Evolutionary conservation across 2,888 invertebrate genomes (phyloP).

Genomic region (Papilio protenor): DNA sequence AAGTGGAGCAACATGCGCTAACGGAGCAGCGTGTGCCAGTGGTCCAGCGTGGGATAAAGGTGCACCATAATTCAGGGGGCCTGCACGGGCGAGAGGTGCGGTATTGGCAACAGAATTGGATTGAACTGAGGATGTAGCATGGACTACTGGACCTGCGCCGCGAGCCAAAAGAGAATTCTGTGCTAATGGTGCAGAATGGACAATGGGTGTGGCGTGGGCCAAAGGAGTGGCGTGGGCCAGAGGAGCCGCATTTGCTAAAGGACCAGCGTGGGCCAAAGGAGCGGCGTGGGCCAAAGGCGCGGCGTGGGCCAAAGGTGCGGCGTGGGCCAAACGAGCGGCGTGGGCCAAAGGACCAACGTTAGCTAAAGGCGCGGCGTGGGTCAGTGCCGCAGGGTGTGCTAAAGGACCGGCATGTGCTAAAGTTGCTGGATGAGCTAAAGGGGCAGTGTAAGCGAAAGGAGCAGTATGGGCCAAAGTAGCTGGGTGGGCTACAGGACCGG

Average conservation of each 20-base stretch:
- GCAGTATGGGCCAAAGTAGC: slow-evolving; percentile 49
- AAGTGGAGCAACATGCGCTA: slow-evolving; percentile 51
- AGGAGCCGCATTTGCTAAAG: slow-evolving; percentile 52
- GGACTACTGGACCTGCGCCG: slow-evolving; percentile 53
- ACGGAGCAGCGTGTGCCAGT: slow-evolving; percentile 51
- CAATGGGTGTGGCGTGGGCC: slow-evolving; percentile 54
- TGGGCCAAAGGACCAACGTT: slow-evolving; percentile 42
- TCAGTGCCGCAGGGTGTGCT: slow-evolving; percentile 55
- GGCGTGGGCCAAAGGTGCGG: slow-evolving; percentile 51
- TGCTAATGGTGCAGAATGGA: slow-evolving; percentile 51
- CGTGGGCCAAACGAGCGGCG: slow-evolving; percentile 39
- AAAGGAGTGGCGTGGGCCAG: slow-evolving; percentile 51
- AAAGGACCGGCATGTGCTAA: slow-evolving; percentile 51
- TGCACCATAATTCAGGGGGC: slow-evolving; percentile 41
- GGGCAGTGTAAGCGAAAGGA: slow-evolving; percentile 53
- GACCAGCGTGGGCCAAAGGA: slow-evolving; percentile 51
- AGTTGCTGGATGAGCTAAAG: slow-evolving; percentile 52
- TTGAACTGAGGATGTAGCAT: slow-evolving; percentile 52
- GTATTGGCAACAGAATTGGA: slow-evolving; percentile 50
- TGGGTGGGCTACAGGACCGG: slow-evolving; percentile 52
- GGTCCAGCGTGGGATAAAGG: slow-evolving; percentile 47
- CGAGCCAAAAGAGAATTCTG: slow-evolving; percentile 53
- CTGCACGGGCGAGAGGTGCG: slow-evolving; percentile 41
- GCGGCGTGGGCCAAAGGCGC: slow-evolving; percentile 51
- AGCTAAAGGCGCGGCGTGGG: slow-evolving; percentile 51